A percentile compares a stretch with the other conserved stretches of the same genome.
These are phyloP conservation scores for Hapalemur alaotrensis DNA, from an alignment of 2,797 vertebrate species.

Conservation along the genomic window DNA sequence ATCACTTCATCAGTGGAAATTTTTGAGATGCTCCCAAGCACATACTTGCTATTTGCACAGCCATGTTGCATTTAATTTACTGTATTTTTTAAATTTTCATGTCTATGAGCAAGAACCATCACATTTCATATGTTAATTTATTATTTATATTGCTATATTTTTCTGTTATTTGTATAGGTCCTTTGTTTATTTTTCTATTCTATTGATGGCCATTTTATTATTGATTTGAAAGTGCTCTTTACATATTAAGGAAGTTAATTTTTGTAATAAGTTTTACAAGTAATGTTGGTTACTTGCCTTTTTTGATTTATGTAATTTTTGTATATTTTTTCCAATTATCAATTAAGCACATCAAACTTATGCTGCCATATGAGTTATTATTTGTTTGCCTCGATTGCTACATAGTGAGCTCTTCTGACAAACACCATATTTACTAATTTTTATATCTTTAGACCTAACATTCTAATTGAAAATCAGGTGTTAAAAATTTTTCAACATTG, in stretches of 20 bases:
- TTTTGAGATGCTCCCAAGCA: neutral
- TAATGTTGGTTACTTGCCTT: neutral
- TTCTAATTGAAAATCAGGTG: neutral
- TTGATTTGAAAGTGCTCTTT: neutral
- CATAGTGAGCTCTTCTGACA: neutral
- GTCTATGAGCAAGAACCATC: neutral
- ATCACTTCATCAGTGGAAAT: neutral
- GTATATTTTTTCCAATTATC: neutral
- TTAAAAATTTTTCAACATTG: neutral
- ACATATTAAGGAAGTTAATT: neutral
- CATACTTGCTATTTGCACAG: neutral
- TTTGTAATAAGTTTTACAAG: neutral
- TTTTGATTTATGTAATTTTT: neutral
- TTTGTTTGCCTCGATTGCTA: neutral
- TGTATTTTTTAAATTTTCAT: neutral
- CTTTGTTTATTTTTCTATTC: neutral
- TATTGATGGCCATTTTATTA: neutral
- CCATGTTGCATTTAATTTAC: neutral
- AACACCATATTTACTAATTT: neutral
- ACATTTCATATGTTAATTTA: neutral
- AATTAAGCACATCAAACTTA: neutral
- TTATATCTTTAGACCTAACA: neutral
- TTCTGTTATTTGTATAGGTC: neutral
- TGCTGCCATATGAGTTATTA: neutral
- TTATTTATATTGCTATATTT: neutral